Base-by-base conservation (phyloP, 2,113 vertebrate species). In the Marmota monax region DNA sequence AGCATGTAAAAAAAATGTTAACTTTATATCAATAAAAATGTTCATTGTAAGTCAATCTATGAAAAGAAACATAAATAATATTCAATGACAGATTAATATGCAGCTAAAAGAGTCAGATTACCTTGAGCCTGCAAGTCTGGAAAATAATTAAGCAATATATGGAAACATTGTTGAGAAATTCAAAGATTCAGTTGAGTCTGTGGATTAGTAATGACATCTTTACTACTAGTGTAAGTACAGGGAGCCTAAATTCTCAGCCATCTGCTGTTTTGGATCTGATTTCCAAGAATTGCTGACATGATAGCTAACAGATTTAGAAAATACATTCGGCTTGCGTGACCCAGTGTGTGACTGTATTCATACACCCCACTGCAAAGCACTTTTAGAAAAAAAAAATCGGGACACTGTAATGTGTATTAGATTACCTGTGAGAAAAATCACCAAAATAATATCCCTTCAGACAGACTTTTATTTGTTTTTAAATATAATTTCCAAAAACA, bases 51-150 rank as follows among this genome's bases (percentile, higher is more conserved):
- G 72, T 90, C 32, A 42, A 0, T 56, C 88, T 34, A 20, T 51
- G 74, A 92, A 96, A 95, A 45, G 45, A 90, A 91, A 91, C 25
- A 65, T 84, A 88, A 95, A 0, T 84, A 93, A 42, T 86, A 74
- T 88, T 22, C 92, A 53, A 58, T 78, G 67, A 96, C 65, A 98
- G 96, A 97, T 97, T 96, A 95, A 97, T 78, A 84, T 9, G 39
- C 63, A 83, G 13, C 48, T 70, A 94, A 70, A 69, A 97, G 5
- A 97, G 32, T 22, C n/a, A 96, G 23, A 73, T 56, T 96, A 94
- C 48, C 20, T 73, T 97, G 61, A 95, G 70, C 4, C 25, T 84
- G 17, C 17, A 98, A 97, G 80, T 94, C 87, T 39, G 42, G 83
- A 42, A 96, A 96, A 97, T 29, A 0, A 95, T 95, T 95, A 95